Conservation (phyloP, 2,888 invertebrate genomes). For the Tipula helvola region DNA sequence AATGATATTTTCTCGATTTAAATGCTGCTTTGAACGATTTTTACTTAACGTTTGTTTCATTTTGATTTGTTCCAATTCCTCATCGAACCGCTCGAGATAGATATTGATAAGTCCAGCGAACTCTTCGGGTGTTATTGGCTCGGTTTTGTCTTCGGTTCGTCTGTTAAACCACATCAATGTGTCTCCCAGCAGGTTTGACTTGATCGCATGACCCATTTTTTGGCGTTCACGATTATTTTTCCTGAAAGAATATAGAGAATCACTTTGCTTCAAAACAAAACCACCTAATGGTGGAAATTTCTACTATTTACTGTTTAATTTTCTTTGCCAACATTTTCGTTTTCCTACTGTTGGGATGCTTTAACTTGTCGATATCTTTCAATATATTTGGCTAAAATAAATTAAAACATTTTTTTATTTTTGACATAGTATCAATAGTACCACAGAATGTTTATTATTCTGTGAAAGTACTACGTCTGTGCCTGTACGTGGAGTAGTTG, state of each 20-base stretch:
- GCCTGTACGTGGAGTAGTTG: no score
- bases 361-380: conserved; percentile 44
- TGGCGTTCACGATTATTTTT: conserved; percentile 43
- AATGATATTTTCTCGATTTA: conserved; percentile 65
- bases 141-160: conserved; percentile 40
- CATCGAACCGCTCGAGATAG: conserved; percentile 54
- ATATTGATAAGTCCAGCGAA: conserved; percentile 37
- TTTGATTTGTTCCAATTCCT: conserved; percentile 64
- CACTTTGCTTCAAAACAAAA: no score
- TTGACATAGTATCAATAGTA: no score
- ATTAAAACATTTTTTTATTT: not conserved
- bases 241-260: conserved; percentile 23
- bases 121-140: conserved; percentile 46
- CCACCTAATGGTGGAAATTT: not conserved
- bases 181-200: conserved; percentile 61
- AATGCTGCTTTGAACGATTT: conserved; percentile 61
- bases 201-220: conserved; percentile 53
- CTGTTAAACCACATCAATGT: conserved; percentile 69
- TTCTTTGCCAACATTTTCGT: conserved; percentile 60
- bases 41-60: conserved; percentile 62
- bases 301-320: conserved; percentile 42
- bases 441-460: no score
- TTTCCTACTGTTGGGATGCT: conserved; percentile 79
- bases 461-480: no score
- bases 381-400: conserved; percentile 34